Evolutionary conservation across 2,113 vertebrate genomes (phyloP).

Genomic region (Coregonus clupeaformis): DNA sequence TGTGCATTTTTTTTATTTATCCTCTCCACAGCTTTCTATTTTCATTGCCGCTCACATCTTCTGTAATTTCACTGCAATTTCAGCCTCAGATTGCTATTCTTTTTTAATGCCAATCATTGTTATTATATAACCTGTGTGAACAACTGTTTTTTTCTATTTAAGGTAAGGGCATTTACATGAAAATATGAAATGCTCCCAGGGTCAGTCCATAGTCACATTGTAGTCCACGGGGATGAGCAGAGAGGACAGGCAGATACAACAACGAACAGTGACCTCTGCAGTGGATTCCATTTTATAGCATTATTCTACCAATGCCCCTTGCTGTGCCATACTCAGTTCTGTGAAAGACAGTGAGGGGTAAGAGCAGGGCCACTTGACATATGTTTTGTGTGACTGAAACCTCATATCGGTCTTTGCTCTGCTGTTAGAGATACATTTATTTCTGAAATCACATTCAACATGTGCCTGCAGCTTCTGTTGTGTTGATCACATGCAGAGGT

Average conservation of each 20-base stretch:
- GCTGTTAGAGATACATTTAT: background rate
- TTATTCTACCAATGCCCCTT: slow-evolving; percentile 11
- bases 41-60: slow-evolving; percentile 61
- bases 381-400: slow-evolving; percentile 2
- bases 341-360: slow-evolving; percentile 10
- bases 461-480: background rate
- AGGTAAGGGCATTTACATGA: slow-evolving; percentile 50
- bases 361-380: slow-evolving; percentile 10
- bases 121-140: slow-evolving; percentile 51
- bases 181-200: slow-evolving; percentile 41
- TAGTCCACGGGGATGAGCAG: slow-evolving; percentile 4
- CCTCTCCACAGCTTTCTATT: slow-evolving; percentile 44
- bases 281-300: slow-evolving; percentile 24
- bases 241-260: slow-evolving; percentile 15
- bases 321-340: slow-evolving; percentile 20
- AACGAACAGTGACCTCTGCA: slow-evolving; percentile 22
- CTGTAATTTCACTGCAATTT: slow-evolving; percentile 75
- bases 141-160: slow-evolving; percentile 43
- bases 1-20: slow-evolving; percentile 59
- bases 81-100: slow-evolving; percentile 69
- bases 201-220: slow-evolving; percentile 35
- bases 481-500: background rate
- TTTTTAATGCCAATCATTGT: slow-evolving; percentile 67
- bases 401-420: slow-evolving; percentile 5
- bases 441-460: background rate